Conservation (phyloP, 2,888 invertebrate species). For the Labia minor region DNA sequence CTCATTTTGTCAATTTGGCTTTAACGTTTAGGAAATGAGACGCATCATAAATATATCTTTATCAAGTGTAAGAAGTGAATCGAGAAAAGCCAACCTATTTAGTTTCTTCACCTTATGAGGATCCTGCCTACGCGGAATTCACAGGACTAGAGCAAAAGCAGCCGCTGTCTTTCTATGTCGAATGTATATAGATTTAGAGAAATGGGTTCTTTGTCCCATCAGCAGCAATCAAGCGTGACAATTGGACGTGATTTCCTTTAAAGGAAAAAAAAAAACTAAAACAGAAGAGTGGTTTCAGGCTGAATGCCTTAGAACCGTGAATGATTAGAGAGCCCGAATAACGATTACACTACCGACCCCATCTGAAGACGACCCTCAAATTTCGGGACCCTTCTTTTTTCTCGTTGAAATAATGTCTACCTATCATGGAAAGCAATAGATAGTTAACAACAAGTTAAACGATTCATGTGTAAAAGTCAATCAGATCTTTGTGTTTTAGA, state of each 20-base stretch:
- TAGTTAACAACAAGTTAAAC: too few species aligned
- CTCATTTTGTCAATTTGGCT: background rate
- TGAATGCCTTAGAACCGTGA: background rate
- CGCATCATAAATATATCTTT: too few species aligned
- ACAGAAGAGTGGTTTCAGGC: background rate
- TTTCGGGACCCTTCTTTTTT: background rate
- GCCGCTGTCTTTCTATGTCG: too few species aligned
- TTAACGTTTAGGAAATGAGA: background rate
- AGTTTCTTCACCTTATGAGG: too few species aligned
- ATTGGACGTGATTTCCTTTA: slow-evolving; percentile 13
- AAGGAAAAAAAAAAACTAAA: background rate
- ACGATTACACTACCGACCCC: background rate
- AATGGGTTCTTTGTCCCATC: background rate
- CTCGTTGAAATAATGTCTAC: too few species aligned
- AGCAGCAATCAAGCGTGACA: background rate
- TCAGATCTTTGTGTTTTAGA: too few species aligned
- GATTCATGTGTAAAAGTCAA: too few species aligned
- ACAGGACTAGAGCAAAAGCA: too few species aligned
- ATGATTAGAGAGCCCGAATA: slow-evolving; percentile 1
- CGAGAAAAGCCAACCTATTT: too few species aligned
- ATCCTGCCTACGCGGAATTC: too few species aligned
- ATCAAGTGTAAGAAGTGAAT: too few species aligned
- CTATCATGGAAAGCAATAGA: too few species aligned
- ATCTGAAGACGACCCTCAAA: background rate
- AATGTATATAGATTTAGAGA: background rate